Conservation (phyloP, 2,888 invertebrate species). For the Gnatocerus cornutus region DNA sequence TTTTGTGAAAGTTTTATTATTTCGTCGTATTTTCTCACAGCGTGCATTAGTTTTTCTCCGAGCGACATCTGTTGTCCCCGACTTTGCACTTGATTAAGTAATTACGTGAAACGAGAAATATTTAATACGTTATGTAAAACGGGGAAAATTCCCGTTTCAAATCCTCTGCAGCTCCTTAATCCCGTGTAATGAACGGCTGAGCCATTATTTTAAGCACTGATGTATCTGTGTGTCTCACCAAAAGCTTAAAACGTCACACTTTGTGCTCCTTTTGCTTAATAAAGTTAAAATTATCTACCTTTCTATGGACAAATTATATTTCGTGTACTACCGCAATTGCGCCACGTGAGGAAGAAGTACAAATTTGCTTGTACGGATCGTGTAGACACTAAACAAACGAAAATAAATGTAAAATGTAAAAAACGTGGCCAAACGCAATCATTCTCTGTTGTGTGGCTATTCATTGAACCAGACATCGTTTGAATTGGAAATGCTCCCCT, state of each 20-base stretch:
- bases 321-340: background rate
- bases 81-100: constrained; percentile 38
- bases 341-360: constrained; percentile 14
- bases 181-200: constrained; percentile 54
- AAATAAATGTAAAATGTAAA: constrained; percentile 63
- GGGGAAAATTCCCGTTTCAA: constrained; percentile 39
- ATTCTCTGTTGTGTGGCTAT: constrained; percentile 62
- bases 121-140: constrained; percentile 47
- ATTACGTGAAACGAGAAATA: constrained; percentile 42
- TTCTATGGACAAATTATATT: constrained; percentile 34
- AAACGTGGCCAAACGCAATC: constrained; percentile 60
- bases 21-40: constrained; percentile 14
- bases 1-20: constrained; percentile 27
- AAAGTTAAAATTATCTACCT: constrained; percentile 51
- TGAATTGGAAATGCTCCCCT: constrained; percentile 61
- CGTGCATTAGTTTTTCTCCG: background rate
- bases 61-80: constrained; percentile 10
- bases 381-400: constrained; percentile 55
- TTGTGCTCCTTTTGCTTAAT: constrained; percentile 52
- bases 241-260: constrained; percentile 52
- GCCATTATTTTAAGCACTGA: constrained; percentile 56
- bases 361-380: constrained; percentile 48
- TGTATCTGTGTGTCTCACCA: constrained; percentile 53
- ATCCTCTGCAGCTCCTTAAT: constrained; percentile 54
- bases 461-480: constrained; percentile 63